These are phyloP conservation scores for Teleogryllus occipitalis DNA, from an alignment of 1,140 invertebrate species.

Conservation along the genomic window DNA sequence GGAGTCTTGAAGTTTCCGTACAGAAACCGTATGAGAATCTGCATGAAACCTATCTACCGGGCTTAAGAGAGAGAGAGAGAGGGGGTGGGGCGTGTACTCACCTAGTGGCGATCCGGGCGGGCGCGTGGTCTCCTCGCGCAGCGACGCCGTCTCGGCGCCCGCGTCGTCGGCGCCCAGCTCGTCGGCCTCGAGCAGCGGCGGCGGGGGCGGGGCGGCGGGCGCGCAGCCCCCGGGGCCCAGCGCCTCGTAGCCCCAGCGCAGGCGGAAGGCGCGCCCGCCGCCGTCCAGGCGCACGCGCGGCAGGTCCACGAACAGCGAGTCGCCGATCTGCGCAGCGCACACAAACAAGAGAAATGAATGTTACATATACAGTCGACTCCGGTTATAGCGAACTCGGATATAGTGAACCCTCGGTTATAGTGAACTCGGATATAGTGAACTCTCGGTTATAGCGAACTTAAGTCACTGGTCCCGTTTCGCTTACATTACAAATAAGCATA, in stretches of 20 bases:
- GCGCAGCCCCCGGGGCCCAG: not conserved
- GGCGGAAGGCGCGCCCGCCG: slow-evolving; percentile 49
- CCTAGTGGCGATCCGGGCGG: slow-evolving; percentile 46
- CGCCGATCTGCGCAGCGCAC: slow-evolving; percentile 35
- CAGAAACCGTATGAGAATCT: too few species aligned
- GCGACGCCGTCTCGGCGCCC: slow-evolving; percentile 39
- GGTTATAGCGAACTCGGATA: too few species aligned
- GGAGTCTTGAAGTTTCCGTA: too few species aligned
- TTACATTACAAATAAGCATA: too few species aligned
- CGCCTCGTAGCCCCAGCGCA: slow-evolving; percentile 52
- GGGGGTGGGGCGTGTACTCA: slow-evolving; percentile 31
- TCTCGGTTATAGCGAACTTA: too few species aligned
- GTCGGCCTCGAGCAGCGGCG: slow-evolving; percentile 50
- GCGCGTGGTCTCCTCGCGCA: slow-evolving; percentile 36
- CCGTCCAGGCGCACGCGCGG: slow-evolving; percentile 60
- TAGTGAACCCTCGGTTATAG: too few species aligned
- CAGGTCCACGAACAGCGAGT: slow-evolving; percentile 51
- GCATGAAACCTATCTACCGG: too few species aligned
- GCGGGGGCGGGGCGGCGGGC: slow-evolving; percentile 45
- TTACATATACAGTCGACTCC: not conserved
- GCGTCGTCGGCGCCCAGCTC: slow-evolving; percentile 51
- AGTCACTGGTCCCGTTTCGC: too few species aligned
- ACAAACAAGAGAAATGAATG: not conserved
- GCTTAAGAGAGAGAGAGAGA: not conserved
- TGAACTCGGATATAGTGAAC: too few species aligned